Conservation (phyloP, 1,140 invertebrate species). For the Nephotettix cincticeps region DNA sequence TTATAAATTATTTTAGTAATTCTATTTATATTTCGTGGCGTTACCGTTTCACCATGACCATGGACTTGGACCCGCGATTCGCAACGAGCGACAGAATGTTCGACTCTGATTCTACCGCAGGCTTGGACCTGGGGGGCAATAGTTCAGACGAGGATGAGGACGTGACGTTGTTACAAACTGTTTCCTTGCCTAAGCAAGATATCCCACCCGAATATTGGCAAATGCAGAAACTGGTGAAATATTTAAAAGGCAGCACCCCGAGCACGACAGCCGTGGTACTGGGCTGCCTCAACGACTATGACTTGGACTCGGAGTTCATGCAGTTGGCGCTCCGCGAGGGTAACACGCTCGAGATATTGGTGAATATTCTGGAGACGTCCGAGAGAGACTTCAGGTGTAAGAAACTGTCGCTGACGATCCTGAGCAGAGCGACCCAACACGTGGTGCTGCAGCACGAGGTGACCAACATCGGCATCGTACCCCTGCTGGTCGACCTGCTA, state of each 20-base stretch:
- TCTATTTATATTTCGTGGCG: too few relatives aligned
- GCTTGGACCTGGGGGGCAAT: neutral
- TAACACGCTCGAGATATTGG: slow-evolving; percentile 84
- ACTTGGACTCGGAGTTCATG: slow-evolving; percentile 73
- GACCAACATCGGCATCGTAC: slow-evolving; percentile 83
- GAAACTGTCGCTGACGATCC: slow-evolving; percentile 76
- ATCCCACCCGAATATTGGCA: slow-evolving; percentile 85
- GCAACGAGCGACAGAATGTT: too few relatives aligned
- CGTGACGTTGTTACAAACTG: neutral
- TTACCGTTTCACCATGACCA: too few relatives aligned
- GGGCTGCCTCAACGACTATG: slow-evolving; percentile 85
- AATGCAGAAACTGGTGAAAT: slow-evolving; percentile 91
- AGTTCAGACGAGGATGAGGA: neutral
- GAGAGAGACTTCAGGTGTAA: slow-evolving; percentile 74
- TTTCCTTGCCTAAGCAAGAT: slow-evolving; percentile 33
- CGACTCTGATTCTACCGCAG: too few relatives aligned
- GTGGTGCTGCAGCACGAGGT: slow-evolving; percentile 75
- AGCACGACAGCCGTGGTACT: slow-evolving; percentile 89
- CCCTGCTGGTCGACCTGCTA: slow-evolving; percentile 67
- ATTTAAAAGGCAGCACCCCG: slow-evolving; percentile 81
- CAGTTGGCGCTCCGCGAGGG: slow-evolving; percentile 76
- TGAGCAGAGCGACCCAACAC: slow-evolving; percentile 74
- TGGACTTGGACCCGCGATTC: too few relatives aligned
- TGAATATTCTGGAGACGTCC: slow-evolving; percentile 87
- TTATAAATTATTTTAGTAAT: too few relatives aligned